These are phyloP conservation scores for Eristalinus sepulchralis DNA, from an alignment of 2,888 invertebrate genomes.

Conservation along the genomic window DNA sequence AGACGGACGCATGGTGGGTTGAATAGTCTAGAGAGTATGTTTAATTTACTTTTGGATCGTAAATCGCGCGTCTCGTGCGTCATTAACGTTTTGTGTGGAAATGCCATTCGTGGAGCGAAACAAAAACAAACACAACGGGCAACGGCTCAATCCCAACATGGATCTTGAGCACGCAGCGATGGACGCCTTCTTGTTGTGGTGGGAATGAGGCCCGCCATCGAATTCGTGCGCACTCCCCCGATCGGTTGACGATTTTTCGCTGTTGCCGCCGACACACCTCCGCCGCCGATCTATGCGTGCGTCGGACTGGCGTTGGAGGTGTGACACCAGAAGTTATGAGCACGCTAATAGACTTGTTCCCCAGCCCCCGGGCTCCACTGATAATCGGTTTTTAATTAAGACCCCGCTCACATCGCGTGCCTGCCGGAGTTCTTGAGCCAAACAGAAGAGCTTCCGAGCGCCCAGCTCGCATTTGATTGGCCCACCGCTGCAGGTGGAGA, in stretches of 20 bases:
- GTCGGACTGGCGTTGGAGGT: neutral
- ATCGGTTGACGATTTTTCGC: too few relatives aligned
- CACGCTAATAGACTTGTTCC: neutral
- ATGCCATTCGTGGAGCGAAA: constrained; percentile 14
- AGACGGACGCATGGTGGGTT: neutral
- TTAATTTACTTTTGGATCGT: constrained; percentile 34
- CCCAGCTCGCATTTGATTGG: constrained; percentile 25
- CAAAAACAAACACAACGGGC: neutral
- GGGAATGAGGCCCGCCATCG: neutral
- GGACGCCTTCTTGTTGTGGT: neutral
- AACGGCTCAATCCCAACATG: neutral
- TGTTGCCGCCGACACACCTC: neutral
- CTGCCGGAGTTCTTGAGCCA: constrained; percentile 30
- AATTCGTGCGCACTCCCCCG: neutral
- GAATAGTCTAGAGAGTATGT: constrained; percentile 3
- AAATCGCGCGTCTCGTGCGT: constrained; percentile 20
- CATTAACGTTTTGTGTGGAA: constrained; percentile 26
- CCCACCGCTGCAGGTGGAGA: neutral
- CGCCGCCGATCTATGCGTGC: neutral
- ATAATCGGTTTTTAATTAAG: constrained; percentile 52
- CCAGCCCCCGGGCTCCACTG: neutral
- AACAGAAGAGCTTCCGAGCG: constrained; percentile 7
- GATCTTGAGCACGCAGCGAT: constrained; percentile 3
- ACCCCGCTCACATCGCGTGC: constrained; percentile 50
- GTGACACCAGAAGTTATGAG: neutral